Conservation (phyloP, 2,888 invertebrate species). For the Synergus gifuensis region DNA sequence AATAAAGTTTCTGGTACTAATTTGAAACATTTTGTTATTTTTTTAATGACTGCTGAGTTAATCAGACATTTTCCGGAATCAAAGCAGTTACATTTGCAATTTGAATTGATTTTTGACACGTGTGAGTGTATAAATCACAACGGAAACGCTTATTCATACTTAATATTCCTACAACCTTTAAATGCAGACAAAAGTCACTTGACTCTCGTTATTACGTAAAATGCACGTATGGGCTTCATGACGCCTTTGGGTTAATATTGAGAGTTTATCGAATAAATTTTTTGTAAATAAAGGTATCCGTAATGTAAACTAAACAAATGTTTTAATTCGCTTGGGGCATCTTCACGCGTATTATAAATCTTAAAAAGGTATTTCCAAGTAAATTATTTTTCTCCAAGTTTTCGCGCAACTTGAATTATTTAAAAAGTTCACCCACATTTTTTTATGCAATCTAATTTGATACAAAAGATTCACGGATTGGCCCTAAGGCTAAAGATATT, state of each 20-base stretch:
- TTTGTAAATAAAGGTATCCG: too few relatives aligned
- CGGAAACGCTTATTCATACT: slow-evolving; percentile 19
- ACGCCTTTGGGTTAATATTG: neutral
- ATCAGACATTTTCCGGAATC: neutral
- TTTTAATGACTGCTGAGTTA: neutral
- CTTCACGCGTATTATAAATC: neutral
- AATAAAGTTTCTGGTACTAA: neutral
- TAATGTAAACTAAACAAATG: neutral
- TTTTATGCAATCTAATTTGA: neutral
- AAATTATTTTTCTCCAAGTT: neutral
- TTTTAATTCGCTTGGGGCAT: neutral
- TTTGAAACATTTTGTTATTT: neutral
- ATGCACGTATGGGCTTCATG: neutral
- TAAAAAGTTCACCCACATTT: neutral
- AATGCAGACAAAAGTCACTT: slow-evolving; percentile 9
- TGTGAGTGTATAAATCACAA: neutral
- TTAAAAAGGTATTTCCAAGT: neutral
- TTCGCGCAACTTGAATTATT: neutral
- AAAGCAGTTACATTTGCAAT: neutral
- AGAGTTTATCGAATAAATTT: too few relatives aligned
- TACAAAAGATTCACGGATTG: neutral
- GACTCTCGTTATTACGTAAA: slow-evolving; percentile 18
- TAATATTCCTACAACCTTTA: neutral
- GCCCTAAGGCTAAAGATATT: neutral
- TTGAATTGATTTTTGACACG: neutral